Evolutionary conservation across 2,113 vertebrate genomes (phyloP).

Genomic region (Morphnarchus princeps): DNA sequence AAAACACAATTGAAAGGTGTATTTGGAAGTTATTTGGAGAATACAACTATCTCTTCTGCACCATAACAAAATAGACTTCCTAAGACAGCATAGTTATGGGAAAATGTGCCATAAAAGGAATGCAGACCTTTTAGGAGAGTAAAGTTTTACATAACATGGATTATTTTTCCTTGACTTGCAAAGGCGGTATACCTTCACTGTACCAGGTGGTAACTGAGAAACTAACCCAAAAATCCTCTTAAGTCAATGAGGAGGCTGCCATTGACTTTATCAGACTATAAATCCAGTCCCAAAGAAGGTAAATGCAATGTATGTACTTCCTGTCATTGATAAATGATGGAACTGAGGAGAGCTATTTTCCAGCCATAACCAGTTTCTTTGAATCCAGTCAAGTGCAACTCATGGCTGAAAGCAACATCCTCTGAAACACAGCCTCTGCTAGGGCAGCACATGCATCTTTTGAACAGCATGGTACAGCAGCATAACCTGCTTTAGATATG

Average conservation of each 20-base stretch:
- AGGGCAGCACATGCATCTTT: not conserved
- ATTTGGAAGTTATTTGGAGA: not conserved
- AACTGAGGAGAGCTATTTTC: not conserved
- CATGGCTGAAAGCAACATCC: not conserved
- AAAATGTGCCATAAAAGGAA: not conserved
- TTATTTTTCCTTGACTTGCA: not conserved
- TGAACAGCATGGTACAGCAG: not conserved
- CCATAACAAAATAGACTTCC: not conserved
- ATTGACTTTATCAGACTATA: not conserved
- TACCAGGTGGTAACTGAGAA: not conserved
- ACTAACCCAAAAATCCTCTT: not conserved
- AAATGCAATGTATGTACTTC: not conserved
- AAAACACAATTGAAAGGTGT: not conserved
- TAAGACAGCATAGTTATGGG: not conserved
- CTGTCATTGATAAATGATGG: not conserved
- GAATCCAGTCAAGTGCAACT: not conserved
- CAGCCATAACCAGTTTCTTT: not conserved
- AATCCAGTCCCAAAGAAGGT: slow-evolving; percentile 1
- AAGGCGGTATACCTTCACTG: not conserved
- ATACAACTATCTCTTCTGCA: not conserved
- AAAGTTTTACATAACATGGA: not conserved
- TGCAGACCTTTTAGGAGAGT: not conserved
- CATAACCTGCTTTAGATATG: not conserved
- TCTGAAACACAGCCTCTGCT: not conserved
- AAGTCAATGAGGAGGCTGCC: not conserved